phyloP scores from a whole-genome alignment of 2,113 vertebrate species.

The Sprattus sprattus region DNA sequence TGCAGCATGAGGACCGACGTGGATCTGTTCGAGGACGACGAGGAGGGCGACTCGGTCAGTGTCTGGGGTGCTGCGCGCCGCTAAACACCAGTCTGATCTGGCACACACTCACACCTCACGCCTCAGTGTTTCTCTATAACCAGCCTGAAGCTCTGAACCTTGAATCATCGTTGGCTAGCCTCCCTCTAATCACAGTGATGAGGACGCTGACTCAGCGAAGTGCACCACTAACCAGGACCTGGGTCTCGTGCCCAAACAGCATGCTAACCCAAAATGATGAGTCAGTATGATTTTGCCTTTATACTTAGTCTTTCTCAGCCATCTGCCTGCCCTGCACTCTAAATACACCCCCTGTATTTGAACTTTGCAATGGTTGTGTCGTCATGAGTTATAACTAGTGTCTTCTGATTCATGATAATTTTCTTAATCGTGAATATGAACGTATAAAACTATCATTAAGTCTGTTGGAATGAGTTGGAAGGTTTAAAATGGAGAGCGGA shows the following conservation, averaged over 20 bases:
- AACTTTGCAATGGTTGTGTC: too few relatives aligned
- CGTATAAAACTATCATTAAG: neutral
- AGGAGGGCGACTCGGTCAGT: slow-evolving; percentile 80
- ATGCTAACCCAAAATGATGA: neutral
- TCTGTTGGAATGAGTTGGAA: neutral
- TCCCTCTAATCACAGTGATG: too few relatives aligned
- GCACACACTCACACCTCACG: too few relatives aligned
- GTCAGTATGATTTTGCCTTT: neutral
- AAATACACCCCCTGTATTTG: neutral
- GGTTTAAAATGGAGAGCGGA: neutral
- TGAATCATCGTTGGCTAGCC: neutral
- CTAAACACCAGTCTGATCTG: too few relatives aligned
- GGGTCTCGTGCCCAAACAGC: neutral
- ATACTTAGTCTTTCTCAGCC: neutral
- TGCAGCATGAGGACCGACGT: slow-evolving; percentile 88
- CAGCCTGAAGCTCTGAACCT: neutral
- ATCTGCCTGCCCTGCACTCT: neutral
- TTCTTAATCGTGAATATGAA: neutral
- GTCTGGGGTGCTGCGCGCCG: neutral
- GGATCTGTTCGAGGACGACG: slow-evolving; percentile 86
- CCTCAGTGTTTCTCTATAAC: neutral
- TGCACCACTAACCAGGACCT: neutral
- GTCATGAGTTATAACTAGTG: neutral
- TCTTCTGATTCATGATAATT: neutral
- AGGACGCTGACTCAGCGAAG: neutral